Evolutionary conservation across 2,888 invertebrate genomes (phyloP).

Genomic region (Melanchra persicariae): DNA sequence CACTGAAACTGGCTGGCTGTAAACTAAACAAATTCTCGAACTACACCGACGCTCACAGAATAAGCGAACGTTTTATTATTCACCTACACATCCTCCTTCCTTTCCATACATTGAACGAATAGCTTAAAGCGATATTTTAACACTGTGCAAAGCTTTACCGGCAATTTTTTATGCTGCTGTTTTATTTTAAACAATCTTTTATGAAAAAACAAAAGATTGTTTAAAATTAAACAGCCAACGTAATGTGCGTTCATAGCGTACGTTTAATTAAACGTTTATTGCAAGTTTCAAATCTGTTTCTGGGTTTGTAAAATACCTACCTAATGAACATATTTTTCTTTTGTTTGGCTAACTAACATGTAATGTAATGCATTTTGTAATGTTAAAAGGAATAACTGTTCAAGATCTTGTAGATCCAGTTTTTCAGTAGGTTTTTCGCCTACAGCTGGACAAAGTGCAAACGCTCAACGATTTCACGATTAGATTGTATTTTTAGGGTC

Average conservation of each 20-base stretch:
- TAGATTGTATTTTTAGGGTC: background rate
- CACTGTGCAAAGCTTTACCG: background rate
- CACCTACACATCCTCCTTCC: constrained; percentile 1
- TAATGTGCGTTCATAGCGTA: too few relatives aligned
- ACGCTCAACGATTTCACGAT: background rate
- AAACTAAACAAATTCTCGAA: constrained; percentile 8
- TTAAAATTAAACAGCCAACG: too few relatives aligned
- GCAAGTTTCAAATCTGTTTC: too few relatives aligned
- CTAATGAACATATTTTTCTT: too few relatives aligned
- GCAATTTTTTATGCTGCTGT: background rate
- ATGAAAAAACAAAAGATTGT: too few relatives aligned
- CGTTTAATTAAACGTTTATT: too few relatives aligned
- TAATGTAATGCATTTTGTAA: too few relatives aligned
- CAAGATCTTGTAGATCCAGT: background rate
- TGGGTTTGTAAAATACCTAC: too few relatives aligned
- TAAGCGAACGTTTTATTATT: constrained; percentile 28
- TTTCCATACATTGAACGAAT: background rate
- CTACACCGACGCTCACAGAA: constrained; percentile 21
- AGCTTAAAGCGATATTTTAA: constrained; percentile 10
- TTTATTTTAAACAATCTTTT: background rate
- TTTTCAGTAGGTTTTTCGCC: background rate
- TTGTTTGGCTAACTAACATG: too few relatives aligned
- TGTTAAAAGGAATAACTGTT: background rate
- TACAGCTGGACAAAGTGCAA: background rate
- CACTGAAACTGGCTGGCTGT: background rate